These are phyloP conservation scores for Hirtodrosophila duncani DNA, from an alignment of 2,888 invertebrate genomes.

Conservation along the genomic window DNA sequence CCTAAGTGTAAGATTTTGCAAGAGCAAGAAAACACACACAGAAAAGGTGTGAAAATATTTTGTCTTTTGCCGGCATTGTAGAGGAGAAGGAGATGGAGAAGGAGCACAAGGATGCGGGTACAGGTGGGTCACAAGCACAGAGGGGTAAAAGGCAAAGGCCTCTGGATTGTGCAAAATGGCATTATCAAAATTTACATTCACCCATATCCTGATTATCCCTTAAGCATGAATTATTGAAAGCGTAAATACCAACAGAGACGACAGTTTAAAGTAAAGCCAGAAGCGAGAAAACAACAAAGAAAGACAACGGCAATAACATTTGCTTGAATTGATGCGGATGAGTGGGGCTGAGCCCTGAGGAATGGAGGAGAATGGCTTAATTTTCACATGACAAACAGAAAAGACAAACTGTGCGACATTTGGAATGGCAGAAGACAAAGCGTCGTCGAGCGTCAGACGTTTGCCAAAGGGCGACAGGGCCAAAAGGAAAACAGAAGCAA, in stretches of 20 bases:
- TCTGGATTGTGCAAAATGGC: conserved; percentile 54
- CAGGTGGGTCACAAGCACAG: no score
- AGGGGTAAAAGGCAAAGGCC: conserved; percentile 17
- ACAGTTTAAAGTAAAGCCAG: conserved; percentile 24
- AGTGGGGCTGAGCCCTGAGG: not conserved
- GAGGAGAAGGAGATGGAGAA: conserved; percentile 1
- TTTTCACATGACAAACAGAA: conserved; percentile 65
- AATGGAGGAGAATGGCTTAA: conserved; percentile 45
- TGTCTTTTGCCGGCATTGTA: no score
- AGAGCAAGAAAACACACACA: not conserved
- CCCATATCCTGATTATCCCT: conserved; percentile 72
- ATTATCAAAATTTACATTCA: conserved; percentile 72
- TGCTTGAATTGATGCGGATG: no score
- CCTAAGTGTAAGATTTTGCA: no score
- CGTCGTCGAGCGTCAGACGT: no score
- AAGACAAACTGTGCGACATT: conserved; percentile 53
- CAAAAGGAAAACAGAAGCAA: conserved; percentile 1
- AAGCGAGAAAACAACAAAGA: not conserved
- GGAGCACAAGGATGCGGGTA: not conserved
- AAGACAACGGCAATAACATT: conserved; percentile 18
- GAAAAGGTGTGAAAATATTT: conserved; percentile 57
- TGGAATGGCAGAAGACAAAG: conserved; percentile 28
- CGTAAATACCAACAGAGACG: conserved; percentile 66
- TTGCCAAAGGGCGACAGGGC: no score
- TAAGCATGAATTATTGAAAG: conserved; percentile 74